Base-by-base conservation (phyloP, 2,113 vertebrate genomes). In the Varanus komodoensis region DNA sequence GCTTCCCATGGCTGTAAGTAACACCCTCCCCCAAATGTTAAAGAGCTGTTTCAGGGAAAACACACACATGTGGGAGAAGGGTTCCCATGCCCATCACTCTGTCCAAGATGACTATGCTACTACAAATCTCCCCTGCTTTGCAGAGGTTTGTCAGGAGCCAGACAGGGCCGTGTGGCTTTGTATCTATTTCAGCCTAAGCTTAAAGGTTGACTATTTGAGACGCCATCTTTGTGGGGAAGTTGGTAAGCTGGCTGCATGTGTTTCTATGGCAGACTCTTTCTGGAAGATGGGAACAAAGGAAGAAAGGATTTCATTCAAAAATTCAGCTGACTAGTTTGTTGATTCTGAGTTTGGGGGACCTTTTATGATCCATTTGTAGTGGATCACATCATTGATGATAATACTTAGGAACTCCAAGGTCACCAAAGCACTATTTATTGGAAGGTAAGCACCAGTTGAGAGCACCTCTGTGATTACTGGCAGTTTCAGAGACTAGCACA, bases 391-490 rank as follows among this genome's bases (percentile, higher is more conserved):
- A 44, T 44, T 86, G 87, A 89, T 92, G 61, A 0, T 25, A 93
- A 90, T 57, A 64, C 44, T 44, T 75, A 50, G 9, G 34, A 91
- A 57, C 90, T 81, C 75, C 82, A 75, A 86, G 48, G 0, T 21
- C 38, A 91, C 78, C 79, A 87, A 2, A 21, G 79, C 86, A 91
- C 92, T 89, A 89, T 73, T 93, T 86, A 95, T 96, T 96, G 92
- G 80, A 15, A 71, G 64, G 57, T 88, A 88, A 93, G 84, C 89
- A 88, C 74, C 68, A 78, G 67, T 69, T 89, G 88, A 93, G 84
- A 80, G 83, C 27, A 88, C 88, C 89, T 92, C 77, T 93, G 92
- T 91, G 90, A 92, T 92, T 93, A 96, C 89, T 82, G 93, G 54
- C 44, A 93, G 34, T 93, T 95, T 78, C 80, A 92, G 87, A 80